A percentile compares a stretch with the other conserved stretches of the same genome.
These are phyloP conservation scores for Drosophila recens DNA, from an alignment of 2,888 invertebrate species.

Conservation along the genomic window DNA sequence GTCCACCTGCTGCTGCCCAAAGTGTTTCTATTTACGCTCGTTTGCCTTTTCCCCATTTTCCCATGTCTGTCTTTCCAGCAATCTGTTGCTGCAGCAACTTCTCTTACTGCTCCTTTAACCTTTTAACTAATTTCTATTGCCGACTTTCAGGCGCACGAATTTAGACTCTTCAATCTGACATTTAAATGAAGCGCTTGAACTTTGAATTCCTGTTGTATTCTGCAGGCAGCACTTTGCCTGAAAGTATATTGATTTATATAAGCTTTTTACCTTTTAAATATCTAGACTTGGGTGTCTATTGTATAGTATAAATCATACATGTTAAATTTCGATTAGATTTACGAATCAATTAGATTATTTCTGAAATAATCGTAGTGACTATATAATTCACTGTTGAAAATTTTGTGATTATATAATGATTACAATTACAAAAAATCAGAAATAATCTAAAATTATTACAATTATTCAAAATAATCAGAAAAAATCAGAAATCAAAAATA, in stretches of 20 bases:
- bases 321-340: too few relatives aligned
- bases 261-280: background rate
- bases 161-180: slow-evolving; percentile 1
- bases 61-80: slow-evolving; percentile 23
- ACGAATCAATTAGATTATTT: too few relatives aligned
- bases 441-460: too few relatives aligned
- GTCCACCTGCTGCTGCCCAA: slow-evolving; percentile 24
- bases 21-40: slow-evolving; percentile 28
- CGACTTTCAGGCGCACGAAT: slow-evolving; percentile 14
- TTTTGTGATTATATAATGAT: too few relatives aligned
- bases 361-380: too few relatives aligned
- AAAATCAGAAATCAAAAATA: too few relatives aligned
- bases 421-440: too few relatives aligned
- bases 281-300: background rate
- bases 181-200: slow-evolving; percentile 27
- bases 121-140: slow-evolving; percentile 27
- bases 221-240: background rate
- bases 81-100: slow-evolving; percentile 42
- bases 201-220: background rate
- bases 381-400: too few relatives aligned
- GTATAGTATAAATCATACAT: background rate
- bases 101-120: slow-evolving; percentile 1
- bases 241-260: background rate
- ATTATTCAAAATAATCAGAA: too few relatives aligned
- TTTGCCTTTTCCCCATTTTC: slow-evolving; percentile 34